Percentiles rank a stretch among this genome's conserved stretches.
Conservation (phyloP, 1,140 invertebrate genomes). For the Drosophila carrolli region DNA sequence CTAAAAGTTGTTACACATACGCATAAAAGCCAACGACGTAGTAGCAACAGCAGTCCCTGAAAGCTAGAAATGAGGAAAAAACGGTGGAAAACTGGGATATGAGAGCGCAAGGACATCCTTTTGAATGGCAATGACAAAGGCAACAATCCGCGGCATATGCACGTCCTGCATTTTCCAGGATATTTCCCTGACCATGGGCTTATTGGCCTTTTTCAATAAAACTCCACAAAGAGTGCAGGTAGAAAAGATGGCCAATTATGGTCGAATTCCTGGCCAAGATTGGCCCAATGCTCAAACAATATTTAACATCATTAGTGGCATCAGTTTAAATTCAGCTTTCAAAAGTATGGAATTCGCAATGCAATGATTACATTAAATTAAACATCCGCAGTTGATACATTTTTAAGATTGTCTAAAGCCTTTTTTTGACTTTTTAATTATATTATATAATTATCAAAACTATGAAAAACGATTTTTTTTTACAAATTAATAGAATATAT, state of each 20-base stretch:
- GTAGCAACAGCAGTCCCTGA: conserved; percentile 28
- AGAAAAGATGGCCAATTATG: conserved; percentile 18
- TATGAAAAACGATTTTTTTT: too few relatives aligned
- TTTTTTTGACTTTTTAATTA: too few relatives aligned
- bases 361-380: too few relatives aligned
- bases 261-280: not conserved
- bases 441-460: too few relatives aligned
- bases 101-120: conserved; percentile 18
- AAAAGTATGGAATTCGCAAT: too few relatives aligned
- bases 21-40: conserved; percentile 48
- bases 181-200: conserved; percentile 22
- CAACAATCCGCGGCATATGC: conserved; percentile 40
- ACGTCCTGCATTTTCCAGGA: conserved; percentile 1
- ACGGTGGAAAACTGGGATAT: not conserved
- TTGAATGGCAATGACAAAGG: conserved; percentile 43
- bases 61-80: conserved; percentile 9
- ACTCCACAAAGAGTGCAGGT: conserved; percentile 1
- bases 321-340: too few relatives aligned
- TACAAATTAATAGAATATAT: too few relatives aligned
- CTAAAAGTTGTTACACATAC: conserved; percentile 74
- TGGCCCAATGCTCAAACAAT: not conserved
- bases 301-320: conserved; percentile 1
- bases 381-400: too few relatives aligned
- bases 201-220: conserved; percentile 24
- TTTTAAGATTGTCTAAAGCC: too few relatives aligned